These are phyloP conservation scores for Syngnathoides biaculeatus DNA, from an alignment of 2,113 vertebrate species.

Conservation along the genomic window DNA sequence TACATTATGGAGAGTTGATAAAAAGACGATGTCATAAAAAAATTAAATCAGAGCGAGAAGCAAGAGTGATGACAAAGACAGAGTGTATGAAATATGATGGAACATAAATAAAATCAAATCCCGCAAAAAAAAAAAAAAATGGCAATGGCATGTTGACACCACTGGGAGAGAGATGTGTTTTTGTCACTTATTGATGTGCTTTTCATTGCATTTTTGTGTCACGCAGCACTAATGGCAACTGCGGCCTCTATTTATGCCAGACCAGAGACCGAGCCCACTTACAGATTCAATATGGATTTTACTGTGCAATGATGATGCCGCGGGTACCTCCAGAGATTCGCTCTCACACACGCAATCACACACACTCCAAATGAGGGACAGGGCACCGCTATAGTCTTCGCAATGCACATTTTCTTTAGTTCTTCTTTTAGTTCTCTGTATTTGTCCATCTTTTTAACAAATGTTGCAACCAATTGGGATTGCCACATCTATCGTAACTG, in stretches of 20 bases:
- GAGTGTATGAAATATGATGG: not conserved
- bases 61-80: not conserved
- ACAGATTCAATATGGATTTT: constrained; percentile 43
- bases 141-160: not conserved
- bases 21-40: not conserved
- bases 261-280: constrained; percentile 52
- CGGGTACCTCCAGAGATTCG: constrained; percentile 16
- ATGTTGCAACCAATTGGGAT: too few relatives aligned
- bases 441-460: too few relatives aligned
- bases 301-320: constrained; percentile 62
- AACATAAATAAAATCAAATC: not conserved
- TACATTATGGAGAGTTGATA: not conserved
- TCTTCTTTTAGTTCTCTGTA: too few relatives aligned
- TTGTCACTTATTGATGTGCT: constrained; percentile 68
- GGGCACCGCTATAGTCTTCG: too few relatives aligned
- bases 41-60: not conserved
- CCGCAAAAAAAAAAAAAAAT: not conserved
- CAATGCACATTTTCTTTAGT: too few relatives aligned
- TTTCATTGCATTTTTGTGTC: constrained; percentile 50
- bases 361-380: not conserved
- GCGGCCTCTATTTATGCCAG: constrained; percentile 54
- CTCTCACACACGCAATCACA: not conserved
- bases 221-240: constrained; percentile 52
- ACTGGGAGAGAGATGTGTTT: constrained; percentile 8
- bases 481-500: too few relatives aligned